Evolutionary conservation across 2,888 invertebrate genomes (phyloP).

Genomic region (Drosophila ustulata): DNA sequence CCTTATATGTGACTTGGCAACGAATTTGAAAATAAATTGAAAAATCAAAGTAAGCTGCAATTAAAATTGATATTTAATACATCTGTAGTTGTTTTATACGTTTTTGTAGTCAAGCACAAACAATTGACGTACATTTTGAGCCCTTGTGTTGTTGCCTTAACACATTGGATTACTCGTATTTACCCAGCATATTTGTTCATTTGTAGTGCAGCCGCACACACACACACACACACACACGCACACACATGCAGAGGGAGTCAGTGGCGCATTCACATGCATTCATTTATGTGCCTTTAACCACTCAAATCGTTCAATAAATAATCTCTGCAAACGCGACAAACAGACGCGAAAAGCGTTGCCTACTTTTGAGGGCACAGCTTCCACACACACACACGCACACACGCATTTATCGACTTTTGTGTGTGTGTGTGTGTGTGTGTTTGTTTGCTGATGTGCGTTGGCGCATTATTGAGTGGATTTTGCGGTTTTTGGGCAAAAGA

Average conservation of each 20-base stretch:
- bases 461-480: conserved; percentile 75
- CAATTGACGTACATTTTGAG: background rate
- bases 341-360: conserved; percentile 59
- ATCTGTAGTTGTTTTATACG: background rate
- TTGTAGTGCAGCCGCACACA: conserved; percentile 29
- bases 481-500: conserved; percentile 71
- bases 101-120: background rate
- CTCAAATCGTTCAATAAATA: conserved; percentile 68
- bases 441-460: conserved; percentile 50
- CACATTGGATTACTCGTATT: conserved; percentile 32
- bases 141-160: conserved; percentile 14
- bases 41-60: too few species aligned
- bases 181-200: conserved; percentile 37
- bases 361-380: conserved; percentile 47
- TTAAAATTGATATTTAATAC: too few species aligned
- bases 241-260: conserved; percentile 4
- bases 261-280: conserved; percentile 33
- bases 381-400: conserved; percentile 5
- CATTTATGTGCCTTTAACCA: conserved; percentile 56
- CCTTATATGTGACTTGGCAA: too few species aligned
- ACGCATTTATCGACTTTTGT: conserved; percentile 36
- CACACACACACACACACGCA: conserved; percentile 7
- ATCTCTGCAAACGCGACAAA: conserved; percentile 57
- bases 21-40: too few species aligned
- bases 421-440: conserved; percentile 7